Conservation (phyloP, 2,888 invertebrate species). For the Bimastos eiseni region DNA sequence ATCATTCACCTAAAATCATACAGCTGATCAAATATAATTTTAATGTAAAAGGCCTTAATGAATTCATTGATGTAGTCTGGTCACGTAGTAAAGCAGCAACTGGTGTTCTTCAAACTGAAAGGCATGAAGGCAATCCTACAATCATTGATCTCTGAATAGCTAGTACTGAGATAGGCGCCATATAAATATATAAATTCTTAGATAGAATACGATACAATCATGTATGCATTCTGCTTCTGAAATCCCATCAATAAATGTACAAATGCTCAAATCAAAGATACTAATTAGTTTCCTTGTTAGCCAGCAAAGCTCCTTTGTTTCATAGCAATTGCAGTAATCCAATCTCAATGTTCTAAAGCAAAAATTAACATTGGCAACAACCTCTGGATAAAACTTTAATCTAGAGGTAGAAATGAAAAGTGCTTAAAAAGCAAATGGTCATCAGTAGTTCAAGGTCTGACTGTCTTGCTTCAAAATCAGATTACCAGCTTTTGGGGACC, state of each 20-base stretch:
- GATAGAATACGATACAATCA: too few species aligned
- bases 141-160: not conserved
- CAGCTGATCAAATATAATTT: not conserved
- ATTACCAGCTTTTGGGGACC: not conserved
- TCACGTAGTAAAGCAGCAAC: not conserved
- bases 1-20: constrained; percentile 76
- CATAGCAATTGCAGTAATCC: not conserved
- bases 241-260: too few species aligned
- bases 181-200: too few species aligned
- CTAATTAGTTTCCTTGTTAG: not conserved
- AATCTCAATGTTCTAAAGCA: not conserved
- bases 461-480: not conserved
- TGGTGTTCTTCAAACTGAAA: not conserved
- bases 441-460: not conserved
- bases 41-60: too few species aligned
- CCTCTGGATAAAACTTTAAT: not conserved
- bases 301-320: not conserved
- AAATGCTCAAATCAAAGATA: too few species aligned
- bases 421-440: not conserved
- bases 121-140: not conserved
- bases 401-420: not conserved
- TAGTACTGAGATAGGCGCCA: too few species aligned
- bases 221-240: too few species aligned
- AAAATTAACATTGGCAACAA: not conserved
- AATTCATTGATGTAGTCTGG: not conserved